Evolutionary conservation across 2,888 invertebrate genomes (phyloP).

Genomic region (Eupithecia insigniata): DNA sequence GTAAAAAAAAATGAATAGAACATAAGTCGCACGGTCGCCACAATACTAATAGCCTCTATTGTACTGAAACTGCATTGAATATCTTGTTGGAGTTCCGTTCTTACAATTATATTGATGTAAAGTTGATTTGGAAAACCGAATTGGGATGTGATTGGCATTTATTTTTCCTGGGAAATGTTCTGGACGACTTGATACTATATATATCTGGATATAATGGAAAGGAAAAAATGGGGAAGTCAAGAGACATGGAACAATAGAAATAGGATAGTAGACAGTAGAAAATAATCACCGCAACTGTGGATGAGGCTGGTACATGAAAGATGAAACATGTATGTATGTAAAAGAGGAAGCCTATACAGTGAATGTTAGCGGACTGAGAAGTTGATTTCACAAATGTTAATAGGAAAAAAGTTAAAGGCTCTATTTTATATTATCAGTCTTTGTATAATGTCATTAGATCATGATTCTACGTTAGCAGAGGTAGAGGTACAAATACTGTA

Average conservation of each 20-base stretch:
- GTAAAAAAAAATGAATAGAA: slow-evolving; percentile 22
- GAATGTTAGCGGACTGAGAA: neutral
- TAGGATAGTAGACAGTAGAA: neutral
- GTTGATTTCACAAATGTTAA: neutral
- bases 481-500: too few relatives aligned
- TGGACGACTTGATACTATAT: neutral
- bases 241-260: too few relatives aligned
- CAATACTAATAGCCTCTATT: slow-evolving; percentile 32
- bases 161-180: neutral
- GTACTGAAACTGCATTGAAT: slow-evolving; percentile 22
- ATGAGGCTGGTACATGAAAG: too few relatives aligned
- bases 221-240: neutral
- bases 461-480: neutral
- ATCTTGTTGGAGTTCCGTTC: slow-evolving; percentile 20
- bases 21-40: slow-evolving; percentile 26
- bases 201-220: too few relatives aligned
- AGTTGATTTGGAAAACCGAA: slow-evolving; percentile 25
- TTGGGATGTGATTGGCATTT: slow-evolving; percentile 26
- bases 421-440: neutral
- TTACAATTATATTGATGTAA: slow-evolving; percentile 21
- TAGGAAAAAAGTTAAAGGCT: neutral
- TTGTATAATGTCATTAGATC: neutral
- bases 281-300: too few relatives aligned
- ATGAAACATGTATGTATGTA: neutral
- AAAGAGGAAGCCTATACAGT: neutral